Base-by-base conservation (phyloP, 2,888 invertebrate species). In the Beris morrisii region DNA sequence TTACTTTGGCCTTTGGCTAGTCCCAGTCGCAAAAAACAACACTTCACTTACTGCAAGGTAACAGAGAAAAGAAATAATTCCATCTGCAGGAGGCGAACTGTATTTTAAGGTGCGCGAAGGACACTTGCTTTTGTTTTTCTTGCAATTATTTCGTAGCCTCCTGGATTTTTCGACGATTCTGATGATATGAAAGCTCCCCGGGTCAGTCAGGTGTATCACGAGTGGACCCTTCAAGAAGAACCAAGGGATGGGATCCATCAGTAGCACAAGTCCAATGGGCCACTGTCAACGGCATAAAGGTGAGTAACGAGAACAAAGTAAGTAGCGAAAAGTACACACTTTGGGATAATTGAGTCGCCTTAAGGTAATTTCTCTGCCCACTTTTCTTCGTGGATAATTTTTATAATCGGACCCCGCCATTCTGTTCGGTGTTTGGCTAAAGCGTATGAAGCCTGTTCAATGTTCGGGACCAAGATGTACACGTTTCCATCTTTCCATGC, bases 271-370 rank as follows among this genome's bases (percentile, higher is more conserved):
- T 38, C 38, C 9, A 50, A 61, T 38, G 50, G 15, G 11, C 15
- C 32, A 32, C 38, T 61, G 61, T 61, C 50, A 61, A 61, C 61
- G 38, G 50, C 44, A 59, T 32, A 48, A 32, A 32, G 59, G 44
- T 11, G 12, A 22, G 28, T 45, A 45, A 45, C 5, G 30, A 63
- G 59, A 55, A 52, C 50, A 57, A 38, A 68, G 61, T 61, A 56
- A 61, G 50, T 65, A 61, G 56, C 61, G 63, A 58, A 65, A 68
- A 66, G 66, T 66, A 68, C 58, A 68, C 66, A 66, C 61, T 63
- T 43, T 30, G 45, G 54, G 50, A 66, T 68, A 68, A 68, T 68
- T 68, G 66, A 56, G 68, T 58, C 52, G 66, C 66, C 68, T 38
- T 7, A 32, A 63, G 68, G 68, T 53, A 66, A 57, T 57, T 63